These are phyloP conservation scores for Minunthozetes semirufus DNA, from an alignment of 2,888 invertebrate genomes.

Conservation along the genomic window DNA sequence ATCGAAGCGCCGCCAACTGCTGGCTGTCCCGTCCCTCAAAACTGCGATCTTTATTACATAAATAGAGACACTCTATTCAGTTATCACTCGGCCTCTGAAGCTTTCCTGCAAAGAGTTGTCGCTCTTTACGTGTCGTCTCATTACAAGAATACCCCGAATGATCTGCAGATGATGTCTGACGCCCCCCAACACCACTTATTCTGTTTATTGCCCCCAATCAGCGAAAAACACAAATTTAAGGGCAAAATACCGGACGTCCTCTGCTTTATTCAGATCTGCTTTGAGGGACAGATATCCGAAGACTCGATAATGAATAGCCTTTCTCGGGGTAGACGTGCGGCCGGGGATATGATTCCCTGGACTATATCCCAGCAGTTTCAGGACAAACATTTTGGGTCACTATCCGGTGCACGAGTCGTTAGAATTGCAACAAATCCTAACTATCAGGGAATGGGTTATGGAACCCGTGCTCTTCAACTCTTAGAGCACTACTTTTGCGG, in stretches of 20 bases:
- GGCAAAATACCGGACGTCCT: conserved; percentile 73
- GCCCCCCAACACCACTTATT: conserved; percentile 97
- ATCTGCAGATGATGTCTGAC: conserved; percentile 95
- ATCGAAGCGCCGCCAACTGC: conserved; percentile 54
- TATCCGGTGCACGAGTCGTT: conserved; percentile 83
- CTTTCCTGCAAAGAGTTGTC: conserved; percentile 83
- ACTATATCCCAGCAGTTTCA: conserved; percentile 93
- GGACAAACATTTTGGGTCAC: conserved; percentile 82
- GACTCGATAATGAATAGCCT: conserved; percentile 68
- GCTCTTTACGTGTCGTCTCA: conserved; percentile 94
- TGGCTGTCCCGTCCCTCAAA: conserved; percentile 80
- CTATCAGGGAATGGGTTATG: conserved; percentile 97
- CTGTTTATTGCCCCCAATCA: conserved; percentile 80
- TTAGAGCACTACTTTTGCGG: conserved; percentile 82
- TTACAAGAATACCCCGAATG: conserved; percentile 99
- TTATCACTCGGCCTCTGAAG: conserved; percentile 74
- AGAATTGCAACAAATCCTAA: conserved; percentile 97
- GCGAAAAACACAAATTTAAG: conserved; percentile 56
- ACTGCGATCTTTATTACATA: conserved; percentile 70
- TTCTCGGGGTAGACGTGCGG: conserved; percentile 76
- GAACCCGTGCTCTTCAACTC: conserved; percentile 73
- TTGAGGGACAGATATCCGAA: conserved; percentile 60
- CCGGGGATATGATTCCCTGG: conserved; percentile 98
- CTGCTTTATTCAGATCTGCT: conserved; percentile 77
- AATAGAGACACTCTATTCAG: conserved; percentile 88